Conservation (phyloP, 2,113 vertebrate species). For the Python bivittatus region DNA sequence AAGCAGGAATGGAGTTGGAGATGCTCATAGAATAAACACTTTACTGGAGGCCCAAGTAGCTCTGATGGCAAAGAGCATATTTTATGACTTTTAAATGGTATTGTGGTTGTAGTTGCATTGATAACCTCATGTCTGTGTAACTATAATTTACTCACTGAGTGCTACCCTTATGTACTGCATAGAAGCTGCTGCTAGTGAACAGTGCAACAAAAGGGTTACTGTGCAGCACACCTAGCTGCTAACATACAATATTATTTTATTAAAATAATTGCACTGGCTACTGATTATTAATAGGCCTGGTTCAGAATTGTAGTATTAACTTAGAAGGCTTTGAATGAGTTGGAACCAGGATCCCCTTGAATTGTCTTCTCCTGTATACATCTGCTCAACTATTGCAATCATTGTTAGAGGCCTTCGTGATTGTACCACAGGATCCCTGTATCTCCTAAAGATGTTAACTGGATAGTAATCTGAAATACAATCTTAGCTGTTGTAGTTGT, state of each 20-base stretch:
- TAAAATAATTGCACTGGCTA: background rate
- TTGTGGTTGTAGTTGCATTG: too few relatives aligned
- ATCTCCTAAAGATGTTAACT: background rate
- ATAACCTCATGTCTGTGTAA: background rate
- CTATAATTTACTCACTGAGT: background rate
- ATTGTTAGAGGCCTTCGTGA: background rate
- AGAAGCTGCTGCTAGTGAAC: background rate
- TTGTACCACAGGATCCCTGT: background rate
- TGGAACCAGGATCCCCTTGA: background rate
- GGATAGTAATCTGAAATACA: background rate
- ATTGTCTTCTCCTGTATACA: background rate
- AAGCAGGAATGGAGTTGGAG: background rate
- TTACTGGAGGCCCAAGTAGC: background rate
- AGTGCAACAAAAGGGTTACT: background rate
- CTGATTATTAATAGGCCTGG: background rate
- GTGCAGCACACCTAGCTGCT: background rate
- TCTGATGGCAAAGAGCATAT: background rate
- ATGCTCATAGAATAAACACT: background rate
- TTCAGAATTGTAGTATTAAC: background rate
- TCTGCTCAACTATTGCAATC: background rate
- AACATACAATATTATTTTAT: background rate
- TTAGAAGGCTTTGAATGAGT: background rate
- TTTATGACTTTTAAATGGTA: background rate
- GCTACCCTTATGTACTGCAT: background rate
- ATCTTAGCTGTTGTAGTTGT: background rate